Conservation (phyloP, 92 coral and sea anemone species). For the Hydrozoanthus gracilis region DNA sequence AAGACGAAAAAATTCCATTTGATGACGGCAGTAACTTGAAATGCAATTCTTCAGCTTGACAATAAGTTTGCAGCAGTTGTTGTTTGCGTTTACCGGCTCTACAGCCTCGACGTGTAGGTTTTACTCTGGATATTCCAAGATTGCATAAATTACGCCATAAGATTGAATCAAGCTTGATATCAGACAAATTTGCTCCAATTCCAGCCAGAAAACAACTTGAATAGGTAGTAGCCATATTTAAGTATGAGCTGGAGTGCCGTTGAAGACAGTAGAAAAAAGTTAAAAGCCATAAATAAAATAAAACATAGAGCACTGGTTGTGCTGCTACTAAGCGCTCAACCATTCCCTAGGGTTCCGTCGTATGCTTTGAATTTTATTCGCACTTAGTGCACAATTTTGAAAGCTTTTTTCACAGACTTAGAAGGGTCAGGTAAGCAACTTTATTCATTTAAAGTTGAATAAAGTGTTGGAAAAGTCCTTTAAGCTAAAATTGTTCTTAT, state of each 20-base stretch:
- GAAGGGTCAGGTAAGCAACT: too few species aligned
- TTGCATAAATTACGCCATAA: slow-evolving; percentile 43
- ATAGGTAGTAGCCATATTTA: slow-evolving; percentile 32
- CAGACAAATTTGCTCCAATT: slow-evolving; percentile 43
- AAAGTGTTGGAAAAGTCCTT: too few species aligned
- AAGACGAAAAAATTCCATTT: slow-evolving; percentile 24
- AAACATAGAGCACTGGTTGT: slow-evolving; percentile 29
- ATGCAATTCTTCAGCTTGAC: not conserved
- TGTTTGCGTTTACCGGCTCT: too few species aligned
- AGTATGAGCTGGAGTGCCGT: not conserved
- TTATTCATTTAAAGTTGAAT: too few species aligned
- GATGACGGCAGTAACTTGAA: slow-evolving; percentile 8
- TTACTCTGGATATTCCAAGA: slow-evolving; percentile 27
- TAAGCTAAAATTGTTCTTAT: too few species aligned
- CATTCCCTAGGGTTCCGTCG: too few species aligned
- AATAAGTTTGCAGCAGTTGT: slow-evolving; percentile 23
- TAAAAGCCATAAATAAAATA: not conserved
- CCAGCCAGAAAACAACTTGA: slow-evolving; percentile 33
- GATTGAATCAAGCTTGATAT: slow-evolving; percentile 9
- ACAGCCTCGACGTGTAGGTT: slow-evolving; percentile 28
- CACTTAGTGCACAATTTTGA: too few species aligned
- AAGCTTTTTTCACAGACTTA: too few species aligned
- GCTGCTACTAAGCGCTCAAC: slow-evolving; percentile 45
- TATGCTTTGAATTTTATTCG: too few species aligned
- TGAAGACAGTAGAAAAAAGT: slow-evolving; percentile 5